phyloP scores from a whole-genome alignment of 2,113 vertebrate species.

The Hassar affinis region DNA sequence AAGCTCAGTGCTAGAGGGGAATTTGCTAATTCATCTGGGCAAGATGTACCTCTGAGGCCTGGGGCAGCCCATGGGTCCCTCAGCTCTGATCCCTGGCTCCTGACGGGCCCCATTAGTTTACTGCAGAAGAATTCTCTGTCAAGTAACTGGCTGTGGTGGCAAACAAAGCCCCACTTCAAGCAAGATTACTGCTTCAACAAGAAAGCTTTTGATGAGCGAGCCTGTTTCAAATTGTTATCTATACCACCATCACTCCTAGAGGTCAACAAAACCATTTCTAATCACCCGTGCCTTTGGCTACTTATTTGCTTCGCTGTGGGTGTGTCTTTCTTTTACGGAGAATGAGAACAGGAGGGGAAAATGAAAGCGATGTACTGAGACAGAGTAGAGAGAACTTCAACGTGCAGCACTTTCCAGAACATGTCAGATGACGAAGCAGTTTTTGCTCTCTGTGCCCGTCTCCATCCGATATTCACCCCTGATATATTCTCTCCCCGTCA shows the following conservation, averaged over 20 bases:
- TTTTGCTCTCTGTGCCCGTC: slow-evolving; percentile 61
- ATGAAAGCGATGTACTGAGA: slow-evolving; percentile 46
- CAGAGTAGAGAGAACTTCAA: slow-evolving; percentile 67
- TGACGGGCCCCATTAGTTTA: slow-evolving; percentile 66
- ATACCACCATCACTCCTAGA: slow-evolving; percentile 70
- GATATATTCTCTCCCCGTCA: slow-evolving; percentile 62
- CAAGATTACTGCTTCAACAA: slow-evolving; percentile 75
- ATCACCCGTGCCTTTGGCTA: slow-evolving; percentile 66
- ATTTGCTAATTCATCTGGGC: slow-evolving; percentile 75
- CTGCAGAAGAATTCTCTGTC: slow-evolving; percentile 68
- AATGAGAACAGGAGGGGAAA: slow-evolving; percentile 18
- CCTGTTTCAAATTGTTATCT: slow-evolving; percentile 78
- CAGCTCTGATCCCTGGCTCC: slow-evolving; percentile 59
- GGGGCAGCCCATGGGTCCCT: slow-evolving; percentile 50
- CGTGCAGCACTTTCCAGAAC: slow-evolving; percentile 57
- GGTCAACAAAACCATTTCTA: slow-evolving; percentile 74
- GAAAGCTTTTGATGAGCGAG: slow-evolving; percentile 74
- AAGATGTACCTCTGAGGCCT: slow-evolving; percentile 64
- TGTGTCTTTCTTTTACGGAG: slow-evolving; percentile 21
- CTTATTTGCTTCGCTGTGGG: slow-evolving; percentile 54
- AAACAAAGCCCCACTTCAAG: slow-evolving; percentile 74
- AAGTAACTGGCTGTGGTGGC: slow-evolving; percentile 67
- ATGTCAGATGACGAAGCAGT: slow-evolving; percentile 73
- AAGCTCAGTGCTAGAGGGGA: slow-evolving; percentile 53
- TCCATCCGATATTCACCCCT: slow-evolving; percentile 65